Base-by-base conservation (phyloP, 2,888 invertebrate species). In the Pterostichus madidus region DNA sequence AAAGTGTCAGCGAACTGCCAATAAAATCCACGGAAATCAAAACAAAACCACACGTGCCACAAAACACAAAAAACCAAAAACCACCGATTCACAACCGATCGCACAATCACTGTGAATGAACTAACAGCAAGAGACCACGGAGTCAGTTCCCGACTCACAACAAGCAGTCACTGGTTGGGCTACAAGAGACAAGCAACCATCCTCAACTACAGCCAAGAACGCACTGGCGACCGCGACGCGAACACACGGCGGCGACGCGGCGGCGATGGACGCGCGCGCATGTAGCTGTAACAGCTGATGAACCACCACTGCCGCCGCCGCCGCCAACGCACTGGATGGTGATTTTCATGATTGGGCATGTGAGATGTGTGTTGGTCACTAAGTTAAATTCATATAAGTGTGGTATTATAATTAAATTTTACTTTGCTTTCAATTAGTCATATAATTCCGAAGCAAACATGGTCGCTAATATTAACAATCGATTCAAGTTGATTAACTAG, bases 231-330 rank as follows among this genome's bases (percentile, higher is more conserved):
- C 10, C 59, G 59, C 17, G 17, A 6, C 59, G 59, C 59, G 49
- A 6, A 8, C 39, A 5, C 39, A 39, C 8, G 13, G 39, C 32
- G n/a, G 64, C 31, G 32, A 11, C 31, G n/a, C 35, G 64, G 39
- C 64, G 32, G 39, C 32, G 64, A 24, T 2, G 35, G 64, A 8
- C 32, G 64, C 64, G 56, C 56, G 75, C 75, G 31, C 11, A 17
- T 17, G 17, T 17, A 2, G 17, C 75, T 49, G 75, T 75, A 75
- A 75, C 75, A 75, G 75, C 75, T 75, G 75, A 75, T 75, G 75
- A 75, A 49, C 75, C 39, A 31, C 15, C 64, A 15, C 64, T 32
- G 64, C n/a, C 32, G 17, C 64, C 39, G 39, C 39, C 39, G 6
- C 39, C 39, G 39, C 39, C 39, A 39, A 5, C 39, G 1, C 39